Evolutionary conservation across 2,797 vertebrate genomes (phyloP).

Genomic region (Oreochromis grahami): DNA sequence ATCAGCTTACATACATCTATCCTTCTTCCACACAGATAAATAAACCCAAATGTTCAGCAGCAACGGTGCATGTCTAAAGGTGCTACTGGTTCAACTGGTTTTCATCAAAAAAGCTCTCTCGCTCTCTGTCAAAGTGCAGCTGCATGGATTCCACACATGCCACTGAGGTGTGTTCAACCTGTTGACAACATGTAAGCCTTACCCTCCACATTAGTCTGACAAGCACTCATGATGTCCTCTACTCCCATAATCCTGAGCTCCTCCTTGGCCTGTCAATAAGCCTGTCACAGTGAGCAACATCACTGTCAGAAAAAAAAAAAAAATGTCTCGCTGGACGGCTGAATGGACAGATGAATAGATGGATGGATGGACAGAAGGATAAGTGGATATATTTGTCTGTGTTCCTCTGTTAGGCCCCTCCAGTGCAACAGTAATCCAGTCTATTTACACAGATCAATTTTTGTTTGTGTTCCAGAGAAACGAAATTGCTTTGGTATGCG

Average conservation of each 20-base stretch:
- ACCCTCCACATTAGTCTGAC: slow-evolving; percentile 31
- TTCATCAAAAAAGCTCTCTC: not conserved
- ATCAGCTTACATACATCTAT: slow-evolving; percentile 18
- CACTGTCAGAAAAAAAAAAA: slow-evolving; percentile 38
- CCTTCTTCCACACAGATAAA: slow-evolving; percentile 4
- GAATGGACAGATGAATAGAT: slow-evolving; percentile 21
- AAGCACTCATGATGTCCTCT: slow-evolving; percentile 30
- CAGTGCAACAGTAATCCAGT: slow-evolving; percentile 23
- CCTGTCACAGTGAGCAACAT: slow-evolving; percentile 43
- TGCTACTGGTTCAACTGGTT: slow-evolving; percentile 53
- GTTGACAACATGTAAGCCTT: slow-evolving; percentile 4
- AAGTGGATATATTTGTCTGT: slow-evolving; percentile 31
- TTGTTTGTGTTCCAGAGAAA: slow-evolving; percentile 17
- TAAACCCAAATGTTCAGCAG: not conserved
- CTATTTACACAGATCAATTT: slow-evolving; percentile 48
- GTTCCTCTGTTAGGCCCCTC: not conserved
- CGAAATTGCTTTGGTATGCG: slow-evolving; percentile 15
- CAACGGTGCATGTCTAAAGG: not conserved
- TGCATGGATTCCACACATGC: slow-evolving; percentile 38
- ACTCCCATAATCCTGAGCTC: slow-evolving; percentile 37
- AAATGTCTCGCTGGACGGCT: slow-evolving; percentile 9
- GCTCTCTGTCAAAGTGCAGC: not conserved
- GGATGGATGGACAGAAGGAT: slow-evolving; percentile 24
- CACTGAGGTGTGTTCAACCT: slow-evolving; percentile 21
- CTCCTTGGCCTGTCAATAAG: slow-evolving; percentile 49